These are phyloP conservation scores for Poeciliopsis presidionis DNA, from an alignment of 2,797 vertebrate species.

Conservation along the genomic window DNA sequence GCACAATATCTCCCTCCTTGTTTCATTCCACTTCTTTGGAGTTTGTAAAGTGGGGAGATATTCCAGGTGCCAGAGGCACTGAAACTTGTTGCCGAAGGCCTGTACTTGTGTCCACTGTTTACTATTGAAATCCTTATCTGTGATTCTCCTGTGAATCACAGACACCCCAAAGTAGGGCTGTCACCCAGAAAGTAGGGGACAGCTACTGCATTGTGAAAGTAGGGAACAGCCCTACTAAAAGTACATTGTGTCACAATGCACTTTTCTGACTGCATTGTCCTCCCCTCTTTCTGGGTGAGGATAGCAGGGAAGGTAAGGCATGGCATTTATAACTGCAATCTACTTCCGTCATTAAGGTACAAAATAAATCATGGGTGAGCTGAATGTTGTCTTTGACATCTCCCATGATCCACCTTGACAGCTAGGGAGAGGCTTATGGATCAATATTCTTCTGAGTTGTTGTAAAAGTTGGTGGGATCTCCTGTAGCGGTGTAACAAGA, in stretches of 20 bases:
- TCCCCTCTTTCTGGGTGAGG: not conserved
- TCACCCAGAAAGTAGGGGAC: too few relatives aligned
- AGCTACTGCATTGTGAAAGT: too few relatives aligned
- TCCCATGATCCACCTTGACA: not conserved
- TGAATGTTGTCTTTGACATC: not conserved
- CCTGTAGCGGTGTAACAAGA: not conserved
- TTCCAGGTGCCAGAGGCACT: not conserved
- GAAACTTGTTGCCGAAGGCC: not conserved
- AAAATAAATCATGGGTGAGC: constrained; percentile 28
- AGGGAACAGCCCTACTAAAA: too few relatives aligned
- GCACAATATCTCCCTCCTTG: not conserved
- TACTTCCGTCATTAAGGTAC: not conserved
- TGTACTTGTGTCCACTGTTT: constrained; percentile 6
- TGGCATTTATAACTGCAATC: not conserved
- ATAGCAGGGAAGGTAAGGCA: not conserved
- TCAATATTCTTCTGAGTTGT: not conserved
- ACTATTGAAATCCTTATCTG: not conserved
- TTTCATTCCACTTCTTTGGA: not conserved
- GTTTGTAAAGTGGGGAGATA: not conserved
- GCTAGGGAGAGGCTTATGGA: too few relatives aligned
- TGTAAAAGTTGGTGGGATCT: not conserved
- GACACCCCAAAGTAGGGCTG: too few relatives aligned
- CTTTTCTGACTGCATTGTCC: too few relatives aligned
- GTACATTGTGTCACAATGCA: too few relatives aligned
- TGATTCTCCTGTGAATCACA: not conserved